Evolutionary conservation across 2,113 vertebrate species (phyloP), one percentile per base, ranked within the genome.

Genomic region (Xenopus tropicalis): DNA sequence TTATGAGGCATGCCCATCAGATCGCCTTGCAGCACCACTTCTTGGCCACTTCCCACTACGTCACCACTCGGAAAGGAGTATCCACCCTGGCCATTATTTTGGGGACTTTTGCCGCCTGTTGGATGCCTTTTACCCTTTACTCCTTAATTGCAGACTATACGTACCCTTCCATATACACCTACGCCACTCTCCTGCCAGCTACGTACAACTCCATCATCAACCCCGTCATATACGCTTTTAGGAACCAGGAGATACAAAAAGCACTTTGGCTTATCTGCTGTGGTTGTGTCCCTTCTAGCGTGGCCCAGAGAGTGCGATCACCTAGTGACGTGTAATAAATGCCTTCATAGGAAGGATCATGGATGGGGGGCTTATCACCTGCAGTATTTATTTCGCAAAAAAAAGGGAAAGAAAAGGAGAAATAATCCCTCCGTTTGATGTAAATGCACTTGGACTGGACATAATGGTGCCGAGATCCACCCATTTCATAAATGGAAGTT

Each of bases 141-240:
- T 96, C 96, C 4, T 89, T 99, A 63, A 94, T 99, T 56, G 97
- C 94, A 0, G 97, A 99, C 87, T 97, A 96, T 84, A 98, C 95
- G 24, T 98, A 98, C 80, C 97, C 97, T 8, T 95, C 95, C 12
- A 95, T 98, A 56, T 99, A 99, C 82, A 99, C 96, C 62, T 99
- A 99, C 9, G 97, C 96, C 85, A 99, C 97, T 1, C 91, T 99
- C 78, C 91, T 99, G 84, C 97, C 97, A 0, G 97, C 97, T 83
- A 98, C 97, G 70, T 99, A 99, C 90, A 98, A 98, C 82, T 99
- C 97, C 43, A 91, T 98, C 88, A 97, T 99, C 86, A 99, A 99
- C 86, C 97, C 97, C 0, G 93, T 99, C 69, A 99, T 99, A 79
- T 98, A 99, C 4, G 97, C 97, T 79, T 99, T 98, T 90, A 88